A percentile compares a stretch with the other conserved stretches of the same genome.
phyloP scores from a whole-genome alignment of 2,888 invertebrate species.

The Clivina fossor region DNA sequence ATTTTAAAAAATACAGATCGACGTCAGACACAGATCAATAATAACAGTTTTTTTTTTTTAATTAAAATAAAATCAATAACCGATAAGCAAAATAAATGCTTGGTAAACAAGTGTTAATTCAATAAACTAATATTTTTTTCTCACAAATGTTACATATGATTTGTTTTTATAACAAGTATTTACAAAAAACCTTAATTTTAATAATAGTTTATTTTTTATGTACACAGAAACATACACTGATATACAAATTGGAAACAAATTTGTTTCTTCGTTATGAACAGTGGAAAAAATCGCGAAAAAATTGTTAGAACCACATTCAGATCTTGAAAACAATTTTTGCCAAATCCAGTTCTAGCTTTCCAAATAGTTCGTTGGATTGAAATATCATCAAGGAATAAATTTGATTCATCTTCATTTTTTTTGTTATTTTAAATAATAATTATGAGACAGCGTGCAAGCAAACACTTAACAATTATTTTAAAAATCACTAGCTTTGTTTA shows the following conservation, averaged over 20 bases:
- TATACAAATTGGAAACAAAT: slow-evolving; percentile 11
- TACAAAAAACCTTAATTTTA: slow-evolving; percentile 17
- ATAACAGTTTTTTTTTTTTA: too few relatives aligned
- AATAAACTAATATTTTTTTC: neutral
- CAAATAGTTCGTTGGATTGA: too few relatives aligned
- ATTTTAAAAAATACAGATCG: slow-evolving; percentile 16
- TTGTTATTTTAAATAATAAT: too few relatives aligned
- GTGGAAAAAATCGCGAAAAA: neutral
- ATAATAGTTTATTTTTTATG: slow-evolving; percentile 2
- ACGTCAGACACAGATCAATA: slow-evolving; percentile 18
- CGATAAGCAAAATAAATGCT: slow-evolving; percentile 10
- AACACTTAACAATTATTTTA: slow-evolving; percentile 20
- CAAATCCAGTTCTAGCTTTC: too few relatives aligned
- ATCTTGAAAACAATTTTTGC: slow-evolving; percentile 17
- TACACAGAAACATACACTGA: slow-evolving; percentile 26
- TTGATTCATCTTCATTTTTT: too few relatives aligned
- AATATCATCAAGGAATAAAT: too few relatives aligned
- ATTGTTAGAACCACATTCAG: slow-evolving; percentile 14
- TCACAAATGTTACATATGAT: neutral
- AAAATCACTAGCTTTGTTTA: slow-evolving; percentile 17
- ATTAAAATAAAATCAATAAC: slow-evolving; percentile 10
- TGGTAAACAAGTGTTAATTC: too few relatives aligned
- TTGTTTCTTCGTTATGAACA: neutral
- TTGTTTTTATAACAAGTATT: slow-evolving; percentile 28
- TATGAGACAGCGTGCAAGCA: slow-evolving; percentile 13